A percentile compares a stretch with the other conserved stretches of the same genome.
phyloP scores from a whole-genome alignment of 2,888 invertebrate species.

The Acheta domesticus region DNA sequence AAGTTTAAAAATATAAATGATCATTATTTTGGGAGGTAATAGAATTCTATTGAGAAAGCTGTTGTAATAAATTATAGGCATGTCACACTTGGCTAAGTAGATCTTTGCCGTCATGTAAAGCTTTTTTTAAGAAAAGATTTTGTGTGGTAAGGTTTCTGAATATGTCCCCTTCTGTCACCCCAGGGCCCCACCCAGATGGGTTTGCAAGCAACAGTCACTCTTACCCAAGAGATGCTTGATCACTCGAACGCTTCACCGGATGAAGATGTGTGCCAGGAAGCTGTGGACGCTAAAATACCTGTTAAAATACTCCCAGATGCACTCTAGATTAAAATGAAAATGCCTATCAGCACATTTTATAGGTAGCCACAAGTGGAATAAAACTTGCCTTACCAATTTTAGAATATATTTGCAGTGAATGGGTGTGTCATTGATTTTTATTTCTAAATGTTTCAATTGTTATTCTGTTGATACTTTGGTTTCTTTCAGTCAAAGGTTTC shows the following conservation, averaged over 20 bases:
- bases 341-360: conserved; percentile 27
- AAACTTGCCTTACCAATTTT: no score
- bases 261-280: conserved; percentile 34
- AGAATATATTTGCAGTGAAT: no score
- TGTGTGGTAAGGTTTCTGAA: conserved; percentile 37
- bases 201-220: conserved; percentile 38
- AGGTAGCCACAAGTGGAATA: conserved; percentile 21
- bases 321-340: conserved; percentile 26
- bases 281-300: conserved; percentile 32
- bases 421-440: no score
- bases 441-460: no score
- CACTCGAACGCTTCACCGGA: conserved; percentile 33
- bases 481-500: no score
- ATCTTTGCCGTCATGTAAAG: conserved; percentile 4
- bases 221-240: conserved; percentile 36
- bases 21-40: no score
- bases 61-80: background rate
- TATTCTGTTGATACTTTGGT: no score
- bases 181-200: conserved; percentile 39
- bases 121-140: conserved; percentile 20
- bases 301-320: conserved; percentile 29
- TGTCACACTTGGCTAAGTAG: conserved; percentile 1
- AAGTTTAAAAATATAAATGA: no score
- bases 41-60: background rate
- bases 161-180: conserved; percentile 40